A percentile compares a stretch with the other conserved stretches of the same genome.
Conservation (phyloP, 2,888 invertebrate species). For the Itoplectis maculator region DNA sequence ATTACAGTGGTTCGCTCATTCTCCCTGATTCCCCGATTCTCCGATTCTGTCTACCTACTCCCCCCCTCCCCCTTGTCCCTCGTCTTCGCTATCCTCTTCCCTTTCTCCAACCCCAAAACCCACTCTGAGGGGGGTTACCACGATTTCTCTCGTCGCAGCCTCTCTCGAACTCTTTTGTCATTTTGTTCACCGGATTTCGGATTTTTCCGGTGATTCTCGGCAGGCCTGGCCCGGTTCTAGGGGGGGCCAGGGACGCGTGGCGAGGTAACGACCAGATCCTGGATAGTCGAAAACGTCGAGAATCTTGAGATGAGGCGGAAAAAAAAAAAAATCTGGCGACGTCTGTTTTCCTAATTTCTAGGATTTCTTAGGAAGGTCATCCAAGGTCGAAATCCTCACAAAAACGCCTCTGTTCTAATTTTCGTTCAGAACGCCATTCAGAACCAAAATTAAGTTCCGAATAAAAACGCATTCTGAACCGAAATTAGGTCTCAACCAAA, state of each 20-base stretch:
- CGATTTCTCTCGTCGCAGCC: not conserved
- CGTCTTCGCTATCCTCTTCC: too few species aligned
- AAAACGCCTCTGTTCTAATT: too few species aligned
- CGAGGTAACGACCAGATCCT: slow-evolving; percentile 29
- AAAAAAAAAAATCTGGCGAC: too few species aligned
- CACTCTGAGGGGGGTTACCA: not conserved
- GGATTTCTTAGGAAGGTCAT: too few species aligned
- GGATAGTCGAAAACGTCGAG: not conserved
- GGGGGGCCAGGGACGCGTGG: slow-evolving; percentile 19
- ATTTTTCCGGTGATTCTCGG: slow-evolving; percentile 23
- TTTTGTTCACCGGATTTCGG: not conserved
- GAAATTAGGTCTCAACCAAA: too few species aligned
- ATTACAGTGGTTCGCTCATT: slow-evolving; percentile 56
- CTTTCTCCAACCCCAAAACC: not conserved
- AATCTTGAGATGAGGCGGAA: too few species aligned
- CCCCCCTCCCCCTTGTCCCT: not conserved
- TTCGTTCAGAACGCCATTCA: too few species aligned
- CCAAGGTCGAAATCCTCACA: too few species aligned
- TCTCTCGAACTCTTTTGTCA: not conserved
- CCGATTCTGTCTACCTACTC: not conserved
- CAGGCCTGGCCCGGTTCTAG: slow-evolving; percentile 6
- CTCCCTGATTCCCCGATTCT: slow-evolving; percentile 39
- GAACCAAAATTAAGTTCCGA: too few species aligned
- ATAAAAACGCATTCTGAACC: too few species aligned
- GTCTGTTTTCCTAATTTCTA: too few species aligned